Percentiles rank a stretch among this genome's conserved stretches.
Conservation (phyloP, 1,140 invertebrate genomes). For the Liolophura sinensis region DNA sequence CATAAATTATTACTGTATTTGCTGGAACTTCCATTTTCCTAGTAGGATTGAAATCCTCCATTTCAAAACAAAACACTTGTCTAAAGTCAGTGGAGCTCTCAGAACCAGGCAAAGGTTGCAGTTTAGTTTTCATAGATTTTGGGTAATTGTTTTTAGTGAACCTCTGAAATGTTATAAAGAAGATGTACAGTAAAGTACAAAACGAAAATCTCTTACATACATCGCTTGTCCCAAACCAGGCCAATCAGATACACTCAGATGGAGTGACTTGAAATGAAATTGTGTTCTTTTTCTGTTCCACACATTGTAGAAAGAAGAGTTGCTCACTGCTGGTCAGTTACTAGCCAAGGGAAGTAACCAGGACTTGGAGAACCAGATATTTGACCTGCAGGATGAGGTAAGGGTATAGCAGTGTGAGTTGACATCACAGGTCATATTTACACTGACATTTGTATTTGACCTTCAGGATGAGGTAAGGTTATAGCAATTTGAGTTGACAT, state of each 20-base stretch:
- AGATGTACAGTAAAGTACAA: not conserved
- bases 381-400: slow-evolving; percentile 90
- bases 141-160: no score
- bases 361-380: slow-evolving; percentile 87
- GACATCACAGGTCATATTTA: slow-evolving; percentile 14
- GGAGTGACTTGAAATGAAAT: no score
- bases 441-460: slow-evolving; percentile 23
- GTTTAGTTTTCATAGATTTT: no score
- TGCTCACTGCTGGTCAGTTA: slow-evolving; percentile 85
- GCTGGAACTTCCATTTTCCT: no score
- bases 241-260: no score
- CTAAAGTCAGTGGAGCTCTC: no score
- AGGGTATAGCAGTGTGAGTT: slow-evolving; percentile 14
- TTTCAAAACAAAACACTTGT: no score
- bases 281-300: not conserved
- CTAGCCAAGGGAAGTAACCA: slow-evolving; percentile 73
- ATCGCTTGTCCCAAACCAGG: not conserved
- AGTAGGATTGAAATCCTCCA: no score
- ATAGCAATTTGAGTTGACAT: not conserved
- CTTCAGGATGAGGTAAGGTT: slow-evolving; percentile 4
- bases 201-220: not conserved
- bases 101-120: no score
- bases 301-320: slow-evolving; percentile 80
- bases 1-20: no score
- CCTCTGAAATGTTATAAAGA: no score